These are phyloP conservation scores for Tethea ocularis DNA, from an alignment of 2,888 invertebrate genomes.

Conservation along the genomic window DNA sequence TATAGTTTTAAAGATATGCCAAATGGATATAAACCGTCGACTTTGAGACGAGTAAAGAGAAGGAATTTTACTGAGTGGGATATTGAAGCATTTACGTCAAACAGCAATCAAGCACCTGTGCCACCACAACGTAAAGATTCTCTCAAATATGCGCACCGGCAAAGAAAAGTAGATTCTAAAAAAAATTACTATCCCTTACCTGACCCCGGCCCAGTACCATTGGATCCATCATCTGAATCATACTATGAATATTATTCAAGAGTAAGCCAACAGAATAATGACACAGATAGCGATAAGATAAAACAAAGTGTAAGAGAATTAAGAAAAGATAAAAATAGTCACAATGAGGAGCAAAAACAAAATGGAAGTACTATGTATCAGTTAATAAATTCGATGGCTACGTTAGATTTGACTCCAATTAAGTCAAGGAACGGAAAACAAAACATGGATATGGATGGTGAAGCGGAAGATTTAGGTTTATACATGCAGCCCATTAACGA, in stretches of 20 bases:
- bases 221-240: conserved; percentile 76
- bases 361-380: conserved; percentile 70
- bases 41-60: conserved; percentile 80
- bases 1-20: conserved; percentile 85
- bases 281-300: conserved; percentile 77
- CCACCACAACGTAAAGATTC: conserved; percentile 79
- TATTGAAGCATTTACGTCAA: conserved; percentile 69
- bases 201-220: conserved; percentile 75
- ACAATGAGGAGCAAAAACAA: conserved; percentile 37
- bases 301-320: conserved; percentile 68
- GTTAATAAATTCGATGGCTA: conserved; percentile 77
- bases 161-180: conserved; percentile 75
- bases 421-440: conserved; percentile 67
- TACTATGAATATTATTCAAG: conserved; percentile 81
- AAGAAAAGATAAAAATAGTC: conserved; percentile 54
- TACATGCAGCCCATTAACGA: conserved; percentile 75
- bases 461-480: conserved; percentile 76
- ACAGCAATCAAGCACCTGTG: conserved; percentile 66
- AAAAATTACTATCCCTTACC: conserved; percentile 72
- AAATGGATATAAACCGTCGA: conserved; percentile 85
- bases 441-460: conserved; percentile 61
- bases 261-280: conserved; percentile 79
- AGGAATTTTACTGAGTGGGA: conserved; percentile 85
- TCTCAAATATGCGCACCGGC: conserved; percentile 78
- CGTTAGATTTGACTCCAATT: conserved; percentile 70